Base-by-base conservation (phyloP, 2,113 vertebrate genomes). In the Platanista minor region DNA sequence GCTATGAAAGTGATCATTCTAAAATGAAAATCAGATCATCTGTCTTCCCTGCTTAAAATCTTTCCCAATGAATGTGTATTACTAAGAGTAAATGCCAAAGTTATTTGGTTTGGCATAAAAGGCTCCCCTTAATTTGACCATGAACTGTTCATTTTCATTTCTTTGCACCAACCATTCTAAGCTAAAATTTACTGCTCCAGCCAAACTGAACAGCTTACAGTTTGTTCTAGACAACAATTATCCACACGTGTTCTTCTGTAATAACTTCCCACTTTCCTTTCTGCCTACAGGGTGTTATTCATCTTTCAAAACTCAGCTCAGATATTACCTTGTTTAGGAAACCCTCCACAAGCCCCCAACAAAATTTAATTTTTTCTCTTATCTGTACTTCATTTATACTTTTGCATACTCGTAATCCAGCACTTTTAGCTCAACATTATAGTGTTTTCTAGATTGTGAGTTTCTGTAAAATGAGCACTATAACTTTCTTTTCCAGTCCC, bases 21-120 rank as follows among this genome's bases (percentile, higher is more conserved):
- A 87, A 94, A 97, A 52, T 6, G 25, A 95, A 96, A 95, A 84
- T 91, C 20, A 2, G 33, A 81, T 90, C 74, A 41, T 96, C 80
- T 90, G 59, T 93, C 87, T 91, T 49, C 14, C 49, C 52, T 92
- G 90, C 96, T 96, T 95, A 96, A 96, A 97, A 97, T 52, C 52
- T 77, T 90, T 57, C 57, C 71, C 83, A 80, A 15, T 91, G 87
- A 96, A 87, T 83, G 59, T 97, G 90, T 94, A 98, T 90, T 93
- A 90, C 86, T n/a, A 46, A 43, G 23, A 92, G 20, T 83, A 96
- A 97, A 96, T 90, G 96, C 90, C 95, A 97, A 54, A 78, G 94
- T 87, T 95, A 97, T 87, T 95, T 89, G 88, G 86, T 69, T 93
- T 92, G 69, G 59, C 41, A 87, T 96, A 78, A 96, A 93, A 91